A percentile compares a stretch with the other conserved stretches of the same genome.
Conservation (phyloP, 2,888 invertebrate species). For the Lydus trimaculatus region DNA sequence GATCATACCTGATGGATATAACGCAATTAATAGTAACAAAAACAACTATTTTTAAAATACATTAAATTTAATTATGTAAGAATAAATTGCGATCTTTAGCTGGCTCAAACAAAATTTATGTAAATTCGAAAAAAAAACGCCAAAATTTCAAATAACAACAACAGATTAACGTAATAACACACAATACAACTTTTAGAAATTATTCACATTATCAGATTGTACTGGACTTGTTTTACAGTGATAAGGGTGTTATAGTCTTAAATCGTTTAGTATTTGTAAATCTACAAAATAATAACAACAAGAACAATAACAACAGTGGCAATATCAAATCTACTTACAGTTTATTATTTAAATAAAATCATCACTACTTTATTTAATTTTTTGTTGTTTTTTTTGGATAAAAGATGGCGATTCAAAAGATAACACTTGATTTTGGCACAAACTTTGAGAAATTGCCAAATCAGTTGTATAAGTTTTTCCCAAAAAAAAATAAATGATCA, state of each 20-base stretch:
- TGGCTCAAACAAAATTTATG: not conserved
- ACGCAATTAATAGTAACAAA: not conserved
- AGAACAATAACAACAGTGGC: not conserved
- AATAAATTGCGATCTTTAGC: not conserved
- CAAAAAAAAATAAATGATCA: not conserved
- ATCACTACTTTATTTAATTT: not conserved
- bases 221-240: not conserved
- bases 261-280: not conserved
- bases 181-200: not conserved
- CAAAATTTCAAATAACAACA: too few species aligned
- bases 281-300: not conserved
- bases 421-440: not conserved
- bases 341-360: not conserved
- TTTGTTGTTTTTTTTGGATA: not conserved
- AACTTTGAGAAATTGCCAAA: not conserved
- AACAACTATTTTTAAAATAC: conserved; percentile 1
- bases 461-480: not conserved
- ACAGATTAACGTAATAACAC: too few species aligned
- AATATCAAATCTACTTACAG: not conserved
- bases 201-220: not conserved
- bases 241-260: not conserved
- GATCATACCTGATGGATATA: not conserved
- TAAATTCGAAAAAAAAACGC: not conserved
- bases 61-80: not conserved
- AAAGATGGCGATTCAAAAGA: not conserved